Evolutionary conservation across 2,113 vertebrate genomes (phyloP), one percentile per base, ranked within the genome.

Genomic region (Tylochromis polylepis): DNA sequence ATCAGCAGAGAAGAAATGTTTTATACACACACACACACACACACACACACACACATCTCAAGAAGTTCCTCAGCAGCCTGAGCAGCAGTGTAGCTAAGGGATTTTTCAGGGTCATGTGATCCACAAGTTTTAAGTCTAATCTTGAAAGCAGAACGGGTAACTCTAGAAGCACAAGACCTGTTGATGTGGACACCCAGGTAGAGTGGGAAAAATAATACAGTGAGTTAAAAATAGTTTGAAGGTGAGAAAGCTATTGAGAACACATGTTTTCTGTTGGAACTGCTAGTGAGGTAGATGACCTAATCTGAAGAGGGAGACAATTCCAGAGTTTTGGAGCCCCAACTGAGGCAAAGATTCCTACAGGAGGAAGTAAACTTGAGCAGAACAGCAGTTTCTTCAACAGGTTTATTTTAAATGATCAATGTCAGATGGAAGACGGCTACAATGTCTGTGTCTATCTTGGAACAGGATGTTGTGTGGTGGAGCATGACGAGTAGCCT

Each of bases 221-320:
- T 1, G 60, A 14, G 11, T 38, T 67, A 11, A 67, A 0, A 22
- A 2, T 12, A 3, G 29, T 11, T 31, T 60, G 29, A 36, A 5
- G 11, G 0, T 0, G 20, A 15, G n/a, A 24, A 41, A 7, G n/a
- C 11, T 2, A 20, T 41, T 1, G 62, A 43, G 62, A 41, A 0
- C 36, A 43, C 12, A 3, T 2, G 62, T 41, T 24, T 70, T 12
- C n/a, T 41, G 62, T 15, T 41, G 36, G 62, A 22, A 36, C 36
- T 65, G 60, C 31, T 38, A 31, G 8, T 36, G 41, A 43, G 11
- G 11, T 43, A 11, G 41, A 43, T 43, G 43, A 46, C 11, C 20
- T 4, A 36, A 65, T 5, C 60, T 65, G 60, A 38, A 0, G 31
- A 62, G 29, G 0, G 0, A 0, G 5, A 20, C 29, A 9, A 62